Evolutionary conservation across 2,797 vertebrate species (phyloP).

Genomic region (Platyrinchus mystaceus): DNA sequence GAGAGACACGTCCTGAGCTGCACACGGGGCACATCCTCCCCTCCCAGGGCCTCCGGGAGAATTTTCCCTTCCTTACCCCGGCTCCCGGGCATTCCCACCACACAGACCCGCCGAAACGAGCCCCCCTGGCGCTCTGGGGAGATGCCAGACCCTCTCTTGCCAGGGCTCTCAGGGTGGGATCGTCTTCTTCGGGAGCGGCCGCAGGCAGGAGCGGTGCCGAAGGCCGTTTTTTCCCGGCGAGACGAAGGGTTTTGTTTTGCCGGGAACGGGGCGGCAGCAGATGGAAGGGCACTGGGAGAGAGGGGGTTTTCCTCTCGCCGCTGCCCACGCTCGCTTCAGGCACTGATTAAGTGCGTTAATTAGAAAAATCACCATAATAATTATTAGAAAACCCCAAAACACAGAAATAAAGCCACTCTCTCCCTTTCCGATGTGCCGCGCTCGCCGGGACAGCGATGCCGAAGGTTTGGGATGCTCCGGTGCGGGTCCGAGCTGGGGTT

Average conservation of each 20-base stretch:
- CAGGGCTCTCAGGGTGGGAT: not conserved
- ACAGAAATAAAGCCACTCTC: not conserved
- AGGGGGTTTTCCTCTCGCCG: not conserved
- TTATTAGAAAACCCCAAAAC: not conserved
- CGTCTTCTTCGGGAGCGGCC: not conserved
- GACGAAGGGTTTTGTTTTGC: not conserved
- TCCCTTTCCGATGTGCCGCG: not conserved
- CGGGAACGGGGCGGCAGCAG: not conserved
- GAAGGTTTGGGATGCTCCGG: not conserved
- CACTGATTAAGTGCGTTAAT: not conserved
- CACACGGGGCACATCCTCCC: not conserved
- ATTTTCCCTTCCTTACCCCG: not conserved
- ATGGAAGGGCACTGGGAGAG: not conserved
- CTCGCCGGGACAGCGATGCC: not conserved
- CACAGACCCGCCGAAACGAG: not conserved
- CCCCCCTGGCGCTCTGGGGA: accelerated
- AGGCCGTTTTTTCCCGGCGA: not conserved
- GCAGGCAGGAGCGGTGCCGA: not conserved
- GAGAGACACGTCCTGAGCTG: not conserved
- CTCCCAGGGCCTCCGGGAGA: not conserved
- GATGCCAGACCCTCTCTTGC: not conserved
- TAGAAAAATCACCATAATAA: not conserved
- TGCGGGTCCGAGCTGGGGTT: not conserved
- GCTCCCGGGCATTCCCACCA: not conserved
- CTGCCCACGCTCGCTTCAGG: not conserved